Conservation (phyloP, 2,797 vertebrate genomes). For the Luscinia luscinia region DNA sequence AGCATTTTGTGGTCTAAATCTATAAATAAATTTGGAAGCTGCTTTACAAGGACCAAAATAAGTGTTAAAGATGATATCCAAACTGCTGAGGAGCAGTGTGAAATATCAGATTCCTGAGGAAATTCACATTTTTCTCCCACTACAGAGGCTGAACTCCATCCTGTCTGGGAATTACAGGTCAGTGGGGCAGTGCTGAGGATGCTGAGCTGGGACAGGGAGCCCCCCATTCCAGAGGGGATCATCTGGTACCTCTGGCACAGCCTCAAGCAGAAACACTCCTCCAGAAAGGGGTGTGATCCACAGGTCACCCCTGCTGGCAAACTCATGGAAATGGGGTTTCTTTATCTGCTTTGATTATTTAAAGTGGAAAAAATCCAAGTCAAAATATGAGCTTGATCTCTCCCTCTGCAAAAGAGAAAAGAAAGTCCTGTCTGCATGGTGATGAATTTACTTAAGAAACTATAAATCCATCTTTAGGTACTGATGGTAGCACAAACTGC, state of each 20-base stretch:
- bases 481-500: conserved; percentile 41
- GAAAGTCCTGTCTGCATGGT: conserved; percentile 57
- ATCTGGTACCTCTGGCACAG: background rate
- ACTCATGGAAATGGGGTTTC: background rate
- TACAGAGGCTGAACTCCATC: background rate
- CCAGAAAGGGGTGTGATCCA: fast-evolving
- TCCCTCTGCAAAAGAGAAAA: background rate
- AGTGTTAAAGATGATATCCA: background rate
- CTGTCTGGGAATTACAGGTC: background rate
- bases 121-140: background rate
- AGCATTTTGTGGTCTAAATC: background rate
- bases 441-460: conserved; percentile 62
- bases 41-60: background rate
- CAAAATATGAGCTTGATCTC: background rate
- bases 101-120: background rate
- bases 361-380: background rate
- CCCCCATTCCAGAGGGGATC: background rate
- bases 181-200: background rate
- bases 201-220: background rate
- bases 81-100: background rate
- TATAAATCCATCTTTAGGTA: conserved; percentile 64
- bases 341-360: background rate
- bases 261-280: background rate
- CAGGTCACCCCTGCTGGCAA: background rate
- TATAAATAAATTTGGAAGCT: background rate